Conservation (phyloP, 2,113 vertebrate species). For the Conger conger region DNA sequence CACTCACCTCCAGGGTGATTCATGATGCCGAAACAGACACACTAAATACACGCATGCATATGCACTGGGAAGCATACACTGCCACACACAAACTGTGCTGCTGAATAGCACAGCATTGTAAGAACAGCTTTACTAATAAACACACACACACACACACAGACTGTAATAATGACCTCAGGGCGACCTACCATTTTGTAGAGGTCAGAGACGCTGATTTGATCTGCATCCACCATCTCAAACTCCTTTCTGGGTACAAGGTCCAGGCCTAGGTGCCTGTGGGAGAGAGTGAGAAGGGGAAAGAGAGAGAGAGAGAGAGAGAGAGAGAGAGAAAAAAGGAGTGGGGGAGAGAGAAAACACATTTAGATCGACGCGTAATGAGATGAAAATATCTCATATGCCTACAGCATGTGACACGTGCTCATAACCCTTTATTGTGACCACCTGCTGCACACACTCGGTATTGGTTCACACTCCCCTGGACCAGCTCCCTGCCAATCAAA, state of each 20-base stretch:
- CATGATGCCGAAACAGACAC: neutral
- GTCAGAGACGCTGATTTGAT: conserved; percentile 95
- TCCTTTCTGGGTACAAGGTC: conserved; percentile 96
- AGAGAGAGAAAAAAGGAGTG: neutral
- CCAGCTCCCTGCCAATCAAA: neutral
- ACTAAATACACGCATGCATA: neutral
- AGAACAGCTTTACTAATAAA: neutral
- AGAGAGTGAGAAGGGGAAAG: conserved; percentile 22
- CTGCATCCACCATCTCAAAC: conserved; percentile 94
- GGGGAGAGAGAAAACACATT: conserved; percentile 15
- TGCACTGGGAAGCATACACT: neutral
- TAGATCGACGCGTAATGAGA: conserved; percentile 15
- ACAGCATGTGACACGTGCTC: neutral
- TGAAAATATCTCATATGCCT: conserved; percentile 11
- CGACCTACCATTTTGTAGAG: conserved; percentile 96
- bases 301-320: neutral
- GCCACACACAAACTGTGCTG: neutral
- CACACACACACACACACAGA: neutral
- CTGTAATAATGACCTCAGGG: neutral
- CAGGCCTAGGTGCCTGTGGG: conserved; percentile 86
- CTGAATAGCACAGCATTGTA: too few relatives aligned
- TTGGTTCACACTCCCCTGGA: neutral
- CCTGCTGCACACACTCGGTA: neutral
- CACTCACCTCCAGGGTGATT: neutral
- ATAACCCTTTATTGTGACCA: conserved; percentile 26